phyloP scores from a whole-genome alignment of 1,140 invertebrate genomes.

The Zelostemma sp. region DNA sequence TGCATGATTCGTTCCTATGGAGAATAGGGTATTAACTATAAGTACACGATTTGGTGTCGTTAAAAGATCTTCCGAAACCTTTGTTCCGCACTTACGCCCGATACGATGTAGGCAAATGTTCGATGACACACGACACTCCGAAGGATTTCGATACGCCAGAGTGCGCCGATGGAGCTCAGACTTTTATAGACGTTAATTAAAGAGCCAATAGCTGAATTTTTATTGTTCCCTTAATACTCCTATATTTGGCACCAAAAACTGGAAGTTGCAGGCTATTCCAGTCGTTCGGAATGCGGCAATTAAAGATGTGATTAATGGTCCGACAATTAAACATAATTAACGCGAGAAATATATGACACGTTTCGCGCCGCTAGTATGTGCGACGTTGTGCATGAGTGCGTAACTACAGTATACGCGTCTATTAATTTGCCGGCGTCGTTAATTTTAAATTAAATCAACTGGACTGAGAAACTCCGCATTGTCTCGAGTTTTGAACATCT shows the following conservation, averaged over 20 bases:
- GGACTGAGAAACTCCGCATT: not conserved
- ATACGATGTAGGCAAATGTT: not conserved
- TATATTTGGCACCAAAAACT: not conserved
- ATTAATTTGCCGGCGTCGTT: slow-evolving; percentile 1
- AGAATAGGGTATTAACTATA: not conserved
- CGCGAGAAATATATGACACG: slow-evolving; percentile 8
- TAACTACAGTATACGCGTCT: not conserved
- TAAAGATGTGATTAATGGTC: slow-evolving; percentile 51
- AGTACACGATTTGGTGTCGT: not conserved
- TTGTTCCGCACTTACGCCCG: not conserved
- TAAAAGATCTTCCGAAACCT: not conserved
- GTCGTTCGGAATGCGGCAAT: slow-evolving; percentile 34
- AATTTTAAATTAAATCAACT: not conserved
- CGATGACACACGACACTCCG: not conserved
- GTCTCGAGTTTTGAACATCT: not conserved
- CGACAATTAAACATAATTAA: slow-evolving; percentile 56
- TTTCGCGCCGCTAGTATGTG: not conserved
- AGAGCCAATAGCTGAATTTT: slow-evolving; percentile 3
- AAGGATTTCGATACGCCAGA: not conserved
- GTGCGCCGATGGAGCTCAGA: not conserved
- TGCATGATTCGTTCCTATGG: not conserved
- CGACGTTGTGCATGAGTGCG: not conserved
- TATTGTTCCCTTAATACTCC: not conserved
- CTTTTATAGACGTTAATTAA: not conserved
- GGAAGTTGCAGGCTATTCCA: not conserved